These are phyloP conservation scores for Schlechtendalia chinensis DNA, from an alignment of 1,140 invertebrate genomes.

Conservation along the genomic window DNA sequence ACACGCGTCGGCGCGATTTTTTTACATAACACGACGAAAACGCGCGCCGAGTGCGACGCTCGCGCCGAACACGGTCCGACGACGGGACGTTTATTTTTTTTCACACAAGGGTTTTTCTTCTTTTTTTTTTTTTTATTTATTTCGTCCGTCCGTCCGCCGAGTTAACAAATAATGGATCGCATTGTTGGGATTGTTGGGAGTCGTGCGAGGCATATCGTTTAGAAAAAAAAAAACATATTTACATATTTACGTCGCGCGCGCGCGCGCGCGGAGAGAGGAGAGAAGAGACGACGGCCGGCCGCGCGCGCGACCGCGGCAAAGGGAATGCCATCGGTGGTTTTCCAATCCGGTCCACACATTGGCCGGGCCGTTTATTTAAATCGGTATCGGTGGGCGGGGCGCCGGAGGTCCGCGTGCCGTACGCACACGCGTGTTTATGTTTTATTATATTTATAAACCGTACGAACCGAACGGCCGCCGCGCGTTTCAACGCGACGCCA, in stretches of 20 bases:
- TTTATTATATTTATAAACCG: too few relatives aligned
- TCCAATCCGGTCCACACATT: conserved; percentile 44
- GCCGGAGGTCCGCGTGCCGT: conserved; percentile 1
- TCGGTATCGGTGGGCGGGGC: conserved; percentile 33
- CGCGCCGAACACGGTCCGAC: too few relatives aligned
- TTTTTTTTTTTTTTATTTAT: too few relatives aligned
- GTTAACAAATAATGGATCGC: not conserved
- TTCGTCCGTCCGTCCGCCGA: not conserved
- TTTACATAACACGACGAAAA: too few relatives aligned
- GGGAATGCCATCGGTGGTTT: conserved; percentile 30
- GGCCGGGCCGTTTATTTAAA: conserved; percentile 45
- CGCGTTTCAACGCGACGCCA: too few relatives aligned
- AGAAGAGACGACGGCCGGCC: not conserved
- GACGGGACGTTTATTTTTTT: too few relatives aligned
- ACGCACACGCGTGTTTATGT: not conserved
- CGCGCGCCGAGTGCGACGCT: too few relatives aligned
- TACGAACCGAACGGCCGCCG: too few relatives aligned
- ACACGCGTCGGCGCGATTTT: not conserved
- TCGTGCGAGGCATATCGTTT: not conserved
- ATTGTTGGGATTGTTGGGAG: not conserved
- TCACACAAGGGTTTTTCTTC: too few relatives aligned
- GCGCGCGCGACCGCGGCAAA: not conserved
- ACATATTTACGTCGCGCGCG: not conserved
- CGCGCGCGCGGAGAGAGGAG: not conserved
- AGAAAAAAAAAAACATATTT: conserved; percentile 10